Base-by-base conservation (phyloP, 2,888 invertebrate species). In the Xestia xanthographa region DNA sequence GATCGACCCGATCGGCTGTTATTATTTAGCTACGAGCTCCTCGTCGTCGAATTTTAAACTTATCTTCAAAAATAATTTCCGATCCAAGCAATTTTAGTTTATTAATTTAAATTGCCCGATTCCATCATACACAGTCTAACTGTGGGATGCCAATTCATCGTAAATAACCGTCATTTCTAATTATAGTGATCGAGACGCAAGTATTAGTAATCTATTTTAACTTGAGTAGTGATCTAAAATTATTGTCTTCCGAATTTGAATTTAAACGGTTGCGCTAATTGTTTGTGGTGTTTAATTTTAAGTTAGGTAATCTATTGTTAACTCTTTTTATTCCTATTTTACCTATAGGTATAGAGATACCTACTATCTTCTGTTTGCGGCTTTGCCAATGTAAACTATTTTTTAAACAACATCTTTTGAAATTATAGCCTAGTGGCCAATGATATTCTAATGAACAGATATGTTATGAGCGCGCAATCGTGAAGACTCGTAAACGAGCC, bases 91-190 rank as follows among this genome's bases (percentile, higher is more conserved):
- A 73, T 58, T 43, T 58, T 9, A 41, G 34, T 43, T 34, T 29
- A 70, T 45, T 63, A 48, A 41, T 66, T 48, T 71, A 67, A 68
- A 60, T 66, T 11, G 43, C 14, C 43, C 45, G 45, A 48, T 79
- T 72, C 34, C 45, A 60, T 72, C 50, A 45, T 53, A n/a, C 22
- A 34, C 50, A 50, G 38, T 67, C 62, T 34, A 67, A 72, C 22
- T 65, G 26, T 65, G 26, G 11, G 68, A 79, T 60, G 73, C 53
- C 80, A 66, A 74, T 81, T 84, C 79, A 72, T 67, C 60, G 66
- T 84, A 69, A 83, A 84, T 84, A 81, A 84, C 80, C 68, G 84
- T 84, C 84, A 81, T 80, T 79, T 84, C 81, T 81, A 81, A 84
- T 80, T 66, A 82, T 80, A 84, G 62, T 80, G 62, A 74, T 67